Conservation (phyloP, 2,888 invertebrate genomes). For the Drosophila testacea region DNA sequence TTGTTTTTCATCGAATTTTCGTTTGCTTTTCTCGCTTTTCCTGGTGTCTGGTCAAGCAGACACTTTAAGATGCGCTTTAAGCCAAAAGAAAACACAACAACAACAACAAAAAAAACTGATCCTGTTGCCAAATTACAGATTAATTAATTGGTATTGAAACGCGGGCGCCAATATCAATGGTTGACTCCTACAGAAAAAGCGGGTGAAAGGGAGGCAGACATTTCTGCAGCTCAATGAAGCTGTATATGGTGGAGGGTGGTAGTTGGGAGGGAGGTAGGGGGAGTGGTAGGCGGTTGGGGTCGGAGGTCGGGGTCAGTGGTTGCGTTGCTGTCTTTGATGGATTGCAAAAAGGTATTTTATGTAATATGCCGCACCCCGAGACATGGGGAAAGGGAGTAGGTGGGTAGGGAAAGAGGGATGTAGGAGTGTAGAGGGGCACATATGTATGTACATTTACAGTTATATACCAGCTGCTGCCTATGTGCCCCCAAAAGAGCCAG, state of each 20-base stretch:
- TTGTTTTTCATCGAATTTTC: slow-evolving; percentile 60
- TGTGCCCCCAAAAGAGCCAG: slow-evolving; percentile 7
- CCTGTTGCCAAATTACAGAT: slow-evolving; percentile 49
- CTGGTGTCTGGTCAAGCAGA: slow-evolving; percentile 22
- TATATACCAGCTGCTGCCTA: slow-evolving; percentile 11
- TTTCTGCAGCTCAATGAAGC: slow-evolving; percentile 52
- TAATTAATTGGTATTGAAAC: slow-evolving; percentile 79
- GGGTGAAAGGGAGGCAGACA: background rate
- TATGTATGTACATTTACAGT: slow-evolving; percentile 28
- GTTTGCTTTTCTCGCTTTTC: slow-evolving; percentile 24
- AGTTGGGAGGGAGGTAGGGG: background rate
- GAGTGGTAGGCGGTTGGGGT: background rate
- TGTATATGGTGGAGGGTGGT: background rate
- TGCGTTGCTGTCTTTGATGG: slow-evolving; percentile 73
- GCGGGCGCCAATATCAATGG: slow-evolving; percentile 54
- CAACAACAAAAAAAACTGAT: background rate
- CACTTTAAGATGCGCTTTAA: slow-evolving; percentile 24
- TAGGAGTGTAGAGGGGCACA: slow-evolving; percentile 22
- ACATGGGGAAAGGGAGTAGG: background rate
- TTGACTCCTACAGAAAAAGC: background rate
- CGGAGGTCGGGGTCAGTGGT: background rate
- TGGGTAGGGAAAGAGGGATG: background rate
- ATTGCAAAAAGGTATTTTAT: slow-evolving; percentile 80
- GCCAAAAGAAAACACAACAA: background rate
- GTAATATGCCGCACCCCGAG: slow-evolving; percentile 58